phyloP scores from a whole-genome alignment of 1,140 invertebrate species.

The Harpegnathos saltator region DNA sequence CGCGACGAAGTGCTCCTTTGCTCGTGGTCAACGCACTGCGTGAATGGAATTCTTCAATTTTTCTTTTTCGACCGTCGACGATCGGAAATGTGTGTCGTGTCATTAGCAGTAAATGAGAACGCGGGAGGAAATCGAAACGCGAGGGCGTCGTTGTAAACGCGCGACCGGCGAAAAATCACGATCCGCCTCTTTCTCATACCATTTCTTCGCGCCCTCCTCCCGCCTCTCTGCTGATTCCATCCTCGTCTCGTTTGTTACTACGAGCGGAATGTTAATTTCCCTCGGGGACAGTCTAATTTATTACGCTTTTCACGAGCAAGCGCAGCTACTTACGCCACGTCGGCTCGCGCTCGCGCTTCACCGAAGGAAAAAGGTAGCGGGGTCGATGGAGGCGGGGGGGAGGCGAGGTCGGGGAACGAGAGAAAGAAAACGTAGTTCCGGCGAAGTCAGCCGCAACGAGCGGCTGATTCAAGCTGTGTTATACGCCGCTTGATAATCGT shows the following conservation, averaged over 20 bases:
- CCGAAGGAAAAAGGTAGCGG: neutral
- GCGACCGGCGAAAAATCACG: neutral
- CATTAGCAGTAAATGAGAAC: no score
- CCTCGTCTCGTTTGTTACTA: neutral
- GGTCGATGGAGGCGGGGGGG: no score
- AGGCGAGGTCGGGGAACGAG: neutral
- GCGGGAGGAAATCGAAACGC: no score
- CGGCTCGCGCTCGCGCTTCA: neutral
- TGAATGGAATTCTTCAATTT: no score
- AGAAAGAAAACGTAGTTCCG: neutral
- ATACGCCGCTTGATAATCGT: no score
- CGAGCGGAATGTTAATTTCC: slow-evolving; percentile 52
- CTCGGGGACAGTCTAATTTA: slow-evolving; percentile 19
- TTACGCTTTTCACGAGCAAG: neutral
- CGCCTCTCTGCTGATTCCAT: neutral
- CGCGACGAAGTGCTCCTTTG: no score
- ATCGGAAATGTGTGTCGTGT: no score
- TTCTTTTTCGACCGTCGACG: no score
- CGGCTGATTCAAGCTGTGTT: no score
- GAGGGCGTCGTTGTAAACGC: no score
- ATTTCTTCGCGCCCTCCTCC: neutral
- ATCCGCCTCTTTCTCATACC: neutral
- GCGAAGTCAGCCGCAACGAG: no score
- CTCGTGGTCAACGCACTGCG: no score
- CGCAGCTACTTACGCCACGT: neutral